Conservation (phyloP, 2,888 invertebrate genomes). For the Gisinianus flammeolus region DNA sequence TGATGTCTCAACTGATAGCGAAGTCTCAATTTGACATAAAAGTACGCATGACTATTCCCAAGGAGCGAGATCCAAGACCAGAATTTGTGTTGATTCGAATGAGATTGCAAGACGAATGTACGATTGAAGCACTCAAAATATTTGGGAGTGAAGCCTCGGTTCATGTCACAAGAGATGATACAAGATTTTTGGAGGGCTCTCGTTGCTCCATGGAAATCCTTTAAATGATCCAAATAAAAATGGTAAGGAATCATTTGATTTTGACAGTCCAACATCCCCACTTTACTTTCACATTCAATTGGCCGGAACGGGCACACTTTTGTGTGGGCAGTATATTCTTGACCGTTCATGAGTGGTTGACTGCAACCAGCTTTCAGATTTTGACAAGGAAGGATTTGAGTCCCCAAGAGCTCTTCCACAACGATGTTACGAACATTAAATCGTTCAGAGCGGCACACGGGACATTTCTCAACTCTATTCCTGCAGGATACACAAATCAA, state of each 20-base stretch:
- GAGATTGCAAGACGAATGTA: constrained; percentile 1
- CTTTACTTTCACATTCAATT: constrained; percentile 28
- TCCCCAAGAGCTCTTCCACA: constrained; percentile 8
- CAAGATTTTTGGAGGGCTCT: neutral
- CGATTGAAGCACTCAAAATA: constrained; percentile 13
- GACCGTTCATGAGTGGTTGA: constrained; percentile 4
- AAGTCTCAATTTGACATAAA: neutral
- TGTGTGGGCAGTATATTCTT: constrained; percentile 13
- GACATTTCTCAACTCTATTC: neutral
- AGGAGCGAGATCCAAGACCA: constrained; percentile 23
- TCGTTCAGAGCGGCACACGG: constrained; percentile 29
- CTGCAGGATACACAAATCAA: constrained; percentile 23
- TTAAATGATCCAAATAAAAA: constrained; percentile 24
- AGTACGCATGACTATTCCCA: neutral
- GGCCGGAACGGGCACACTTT: constrained; percentile 15
- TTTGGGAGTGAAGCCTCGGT: neutral
- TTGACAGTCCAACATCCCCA: neutral
- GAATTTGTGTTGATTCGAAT: neutral
- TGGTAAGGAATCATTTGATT: constrained; percentile 11
- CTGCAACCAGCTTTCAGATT: neutral
- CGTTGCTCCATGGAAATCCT: constrained; percentile 16
- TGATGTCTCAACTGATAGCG: neutral
- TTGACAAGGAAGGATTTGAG: neutral
- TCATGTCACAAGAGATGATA: neutral
- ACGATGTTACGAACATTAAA: constrained; percentile 24